A percentile compares a stretch with the other conserved stretches of the same genome.
Evolutionary conservation across 2,797 vertebrate genomes (phyloP).

Genomic region (Pygocentrus nattereri): DNA sequence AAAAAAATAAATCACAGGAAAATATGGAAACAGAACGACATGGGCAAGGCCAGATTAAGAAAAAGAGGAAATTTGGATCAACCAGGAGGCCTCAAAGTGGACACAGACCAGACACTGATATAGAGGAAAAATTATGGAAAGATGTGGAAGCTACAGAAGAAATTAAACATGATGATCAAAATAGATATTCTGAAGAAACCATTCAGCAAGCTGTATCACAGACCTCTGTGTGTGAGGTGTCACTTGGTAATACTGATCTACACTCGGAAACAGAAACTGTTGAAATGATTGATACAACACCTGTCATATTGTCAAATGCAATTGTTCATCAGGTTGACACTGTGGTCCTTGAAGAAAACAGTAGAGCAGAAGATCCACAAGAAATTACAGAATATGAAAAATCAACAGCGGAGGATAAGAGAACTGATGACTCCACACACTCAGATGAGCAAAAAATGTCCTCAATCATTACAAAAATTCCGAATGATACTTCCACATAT

Average conservation of each 20-base stretch:
- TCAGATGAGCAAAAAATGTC: neutral
- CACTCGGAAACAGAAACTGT: no score
- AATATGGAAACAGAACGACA: neutral
- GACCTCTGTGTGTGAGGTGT: neutral
- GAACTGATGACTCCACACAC: neutral
- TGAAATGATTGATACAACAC: neutral
- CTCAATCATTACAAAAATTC: neutral
- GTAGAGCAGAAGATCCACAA: neutral
- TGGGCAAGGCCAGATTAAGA: neutral
- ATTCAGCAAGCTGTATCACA: neutral
- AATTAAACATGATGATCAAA: constrained; percentile 2
- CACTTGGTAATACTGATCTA: no score
- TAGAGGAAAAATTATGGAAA: constrained; percentile 3
- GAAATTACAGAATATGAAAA: neutral
- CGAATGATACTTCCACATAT: neutral
- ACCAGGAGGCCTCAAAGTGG: neutral
- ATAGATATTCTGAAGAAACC: constrained; percentile 7
- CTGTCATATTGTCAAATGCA: neutral
- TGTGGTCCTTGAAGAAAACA: neutral
- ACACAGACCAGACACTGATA: constrained; percentile 6
- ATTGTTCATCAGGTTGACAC: neutral
- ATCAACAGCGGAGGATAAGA: neutral
- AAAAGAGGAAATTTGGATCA: no score
- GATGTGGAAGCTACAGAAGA: constrained; percentile 1
- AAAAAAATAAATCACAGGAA: neutral